Percentiles rank a stretch among this genome's conserved stretches.
These are phyloP conservation scores for Pollachius pollachius DNA, from an alignment of 2,113 vertebrate genomes.

Conservation along the genomic window DNA sequence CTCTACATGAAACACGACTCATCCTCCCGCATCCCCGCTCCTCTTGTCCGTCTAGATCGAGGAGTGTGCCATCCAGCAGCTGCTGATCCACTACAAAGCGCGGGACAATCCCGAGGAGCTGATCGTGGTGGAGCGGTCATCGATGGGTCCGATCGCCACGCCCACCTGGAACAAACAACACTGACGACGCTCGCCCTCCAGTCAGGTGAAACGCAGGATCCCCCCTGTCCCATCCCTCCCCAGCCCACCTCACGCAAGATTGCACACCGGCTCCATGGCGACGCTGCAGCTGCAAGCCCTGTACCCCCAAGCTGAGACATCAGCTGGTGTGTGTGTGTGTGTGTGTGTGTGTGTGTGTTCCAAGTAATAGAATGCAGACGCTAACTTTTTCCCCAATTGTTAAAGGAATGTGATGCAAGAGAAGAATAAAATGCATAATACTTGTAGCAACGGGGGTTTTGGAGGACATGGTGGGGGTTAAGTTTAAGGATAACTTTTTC, in stretches of 20 bases:
- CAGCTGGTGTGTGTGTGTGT: not conserved
- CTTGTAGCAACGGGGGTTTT: not conserved
- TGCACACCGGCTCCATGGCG: not conserved
- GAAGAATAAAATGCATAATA: not conserved
- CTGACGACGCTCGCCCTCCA: conserved; percentile 49
- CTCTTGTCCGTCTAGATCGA: conserved; percentile 73
- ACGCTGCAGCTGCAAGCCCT: no score
- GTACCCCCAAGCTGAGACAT: not conserved
- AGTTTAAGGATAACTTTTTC: not conserved
- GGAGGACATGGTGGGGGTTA: not conserved
- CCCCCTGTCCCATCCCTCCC: not conserved
- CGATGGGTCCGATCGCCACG: conserved; percentile 84
- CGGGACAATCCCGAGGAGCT: conserved; percentile 90
- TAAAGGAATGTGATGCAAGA: not conserved
- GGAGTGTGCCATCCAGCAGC: conserved; percentile 91
- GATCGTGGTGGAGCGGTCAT: conserved; percentile 88
- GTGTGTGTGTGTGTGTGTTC: conserved; percentile 1
- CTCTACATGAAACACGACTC: no score
- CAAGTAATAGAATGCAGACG: not conserved
- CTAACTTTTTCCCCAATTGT: not conserved
- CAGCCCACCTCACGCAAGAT: not conserved
- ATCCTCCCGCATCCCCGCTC: no score
- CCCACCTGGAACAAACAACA: conserved; percentile 97
- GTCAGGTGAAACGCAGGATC: not conserved
- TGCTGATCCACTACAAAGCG: conserved; percentile 86